phyloP scores from a whole-genome alignment of 1,140 invertebrate species.

The Musca domestica region DNA sequence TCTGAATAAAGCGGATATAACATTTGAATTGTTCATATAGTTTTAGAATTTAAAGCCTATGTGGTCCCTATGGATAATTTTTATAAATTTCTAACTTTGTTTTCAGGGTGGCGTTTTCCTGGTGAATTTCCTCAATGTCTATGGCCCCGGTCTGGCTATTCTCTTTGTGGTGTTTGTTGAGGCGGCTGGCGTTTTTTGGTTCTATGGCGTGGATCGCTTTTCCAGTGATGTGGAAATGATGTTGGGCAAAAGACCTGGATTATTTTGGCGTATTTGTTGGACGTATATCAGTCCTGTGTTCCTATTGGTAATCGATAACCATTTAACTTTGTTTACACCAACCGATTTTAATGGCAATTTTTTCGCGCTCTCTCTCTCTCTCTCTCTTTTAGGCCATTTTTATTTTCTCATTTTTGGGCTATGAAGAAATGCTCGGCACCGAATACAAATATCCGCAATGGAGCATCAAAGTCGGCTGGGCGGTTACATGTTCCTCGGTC shows the following conservation, averaged over 20 bases:
- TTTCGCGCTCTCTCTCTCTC: background rate
- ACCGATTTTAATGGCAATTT: background rate
- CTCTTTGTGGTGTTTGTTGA: conserved; percentile 96
- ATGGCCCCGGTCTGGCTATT: conserved; percentile 93
- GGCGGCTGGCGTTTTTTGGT: conserved; percentile 93
- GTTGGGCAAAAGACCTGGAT: conserved; percentile 82
- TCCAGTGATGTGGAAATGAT: conserved; percentile 86
- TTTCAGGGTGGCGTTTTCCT: conserved; percentile 87
- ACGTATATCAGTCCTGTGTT: conserved; percentile 85
- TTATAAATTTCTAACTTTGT: background rate
- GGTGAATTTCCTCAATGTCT: conserved; percentile 91
- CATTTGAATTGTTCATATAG: background rate
- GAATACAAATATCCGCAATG: conserved; percentile 86
- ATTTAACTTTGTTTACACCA: background rate
- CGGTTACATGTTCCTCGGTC: conserved; percentile 87
- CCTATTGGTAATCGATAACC: conserved; percentile 59
- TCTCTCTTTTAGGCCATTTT: conserved; percentile 78
- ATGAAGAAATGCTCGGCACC: conserved; percentile 84
- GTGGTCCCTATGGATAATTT: no score
- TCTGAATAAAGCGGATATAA: background rate
- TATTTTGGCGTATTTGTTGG: conserved; percentile 94
- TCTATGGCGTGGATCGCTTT: conserved; percentile 89
- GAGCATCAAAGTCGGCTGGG: conserved; percentile 88
- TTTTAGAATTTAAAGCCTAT: no score
- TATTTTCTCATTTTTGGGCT: conserved; percentile 82